Percentiles rank a stretch among this genome's conserved stretches.
Conservation (phyloP, 2,113 vertebrate genomes). For the Thymallus thymallus region DNA sequence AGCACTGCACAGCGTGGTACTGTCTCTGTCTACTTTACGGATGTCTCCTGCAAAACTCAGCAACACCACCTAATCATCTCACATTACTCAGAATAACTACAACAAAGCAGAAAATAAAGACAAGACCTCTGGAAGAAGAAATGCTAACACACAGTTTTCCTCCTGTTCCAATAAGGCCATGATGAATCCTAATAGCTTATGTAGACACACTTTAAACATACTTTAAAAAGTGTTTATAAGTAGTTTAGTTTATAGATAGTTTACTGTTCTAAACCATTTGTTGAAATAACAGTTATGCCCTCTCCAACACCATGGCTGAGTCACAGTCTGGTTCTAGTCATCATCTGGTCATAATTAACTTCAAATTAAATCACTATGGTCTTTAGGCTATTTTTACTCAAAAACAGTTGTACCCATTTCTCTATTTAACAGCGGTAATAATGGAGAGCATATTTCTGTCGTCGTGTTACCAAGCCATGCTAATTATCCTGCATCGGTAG, state of each 20-base stretch:
- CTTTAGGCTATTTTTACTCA: not conserved
- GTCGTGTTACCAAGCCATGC: slow-evolving; percentile 10
- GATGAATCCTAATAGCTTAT: too few species aligned
- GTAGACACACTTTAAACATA: too few species aligned
- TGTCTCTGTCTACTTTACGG: slow-evolving; percentile 23
- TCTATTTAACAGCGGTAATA: not conserved
- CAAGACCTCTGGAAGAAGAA: not conserved
- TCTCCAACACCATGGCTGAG: not conserved
- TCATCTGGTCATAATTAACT: not conserved
- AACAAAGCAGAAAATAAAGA: not conserved
- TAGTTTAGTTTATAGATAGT: not conserved
- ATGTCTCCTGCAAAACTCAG: slow-evolving; percentile 15
- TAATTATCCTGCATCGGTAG: slow-evolving; percentile 15
- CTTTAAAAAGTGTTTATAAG: too few species aligned
- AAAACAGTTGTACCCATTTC: not conserved
- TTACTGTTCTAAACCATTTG: not conserved
- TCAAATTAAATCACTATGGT: not conserved
- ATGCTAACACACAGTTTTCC: too few species aligned
- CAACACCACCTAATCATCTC: not conserved
- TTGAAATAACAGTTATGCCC: not conserved
- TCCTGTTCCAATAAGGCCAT: too few species aligned
- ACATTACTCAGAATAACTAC: not conserved
- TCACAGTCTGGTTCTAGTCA: not conserved
- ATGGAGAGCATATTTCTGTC: not conserved
- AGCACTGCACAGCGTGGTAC: not conserved